Evolutionary conservation across 2,888 invertebrate genomes (phyloP), one percentile per base, ranked within the genome.

Genomic region (Parnassius mnemosyne): DNA sequence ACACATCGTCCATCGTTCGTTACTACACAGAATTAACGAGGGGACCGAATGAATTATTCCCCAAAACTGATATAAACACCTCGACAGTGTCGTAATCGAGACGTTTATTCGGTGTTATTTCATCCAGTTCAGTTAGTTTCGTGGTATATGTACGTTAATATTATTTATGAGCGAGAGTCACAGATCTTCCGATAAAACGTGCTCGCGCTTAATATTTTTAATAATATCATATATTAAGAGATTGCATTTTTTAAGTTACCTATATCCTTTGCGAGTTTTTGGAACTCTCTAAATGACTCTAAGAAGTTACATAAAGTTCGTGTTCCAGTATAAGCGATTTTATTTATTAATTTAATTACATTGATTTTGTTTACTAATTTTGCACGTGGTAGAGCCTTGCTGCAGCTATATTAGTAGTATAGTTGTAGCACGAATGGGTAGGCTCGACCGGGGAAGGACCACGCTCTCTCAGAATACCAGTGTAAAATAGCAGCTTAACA

Each of bases 51-150:
- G n/a, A 41, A 41, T 10, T 49, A 50, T 43, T 25, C 54, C 60
- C 46, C 12, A 34, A 11, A 57, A 20, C 12, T 25, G 16, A 34
- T 9, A 3, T 55, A 51, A 34, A 53, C 1, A 13, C 16, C 11
- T 53, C 52, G 5, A 47, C 43, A 42, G 52, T 43, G 16, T 10
- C 46, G 34, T n/a, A 56, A 57, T 61, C 41, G 11, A 20, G 52
- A 34, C 20, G 47, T 61, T 34, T 34, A 43, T 44, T 50, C 9
- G 11, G 20, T 12, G 43, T 43, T 56, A 60, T 60, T 50, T 51
- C 16, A 16, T 60, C 46, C 13, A 12, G 34, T 61, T 46, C 61
- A 61, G 61, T 61, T 61, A 61, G 46, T 3, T 61, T 61, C 56
- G 50, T 41, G 44, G 60, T 47, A 56, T 41, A 12, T 9, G 16